A percentile compares a stretch with the other conserved stretches of the same genome.
phyloP scores from a whole-genome alignment of 2,113 vertebrate species.

The Hyperoodon ampullatus region DNA sequence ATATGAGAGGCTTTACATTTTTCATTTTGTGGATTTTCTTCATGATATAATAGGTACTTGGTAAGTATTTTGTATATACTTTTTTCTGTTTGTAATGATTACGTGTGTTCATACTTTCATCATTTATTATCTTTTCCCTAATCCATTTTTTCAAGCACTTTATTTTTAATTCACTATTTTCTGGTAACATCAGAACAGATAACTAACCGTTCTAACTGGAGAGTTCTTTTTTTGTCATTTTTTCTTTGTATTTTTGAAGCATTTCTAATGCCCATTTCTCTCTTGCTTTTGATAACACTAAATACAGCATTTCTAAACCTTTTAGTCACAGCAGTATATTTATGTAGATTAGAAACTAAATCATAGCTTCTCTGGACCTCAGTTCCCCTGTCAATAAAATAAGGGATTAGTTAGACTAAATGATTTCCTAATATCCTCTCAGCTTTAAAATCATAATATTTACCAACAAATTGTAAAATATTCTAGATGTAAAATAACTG shows the following conservation, averaged over 20 bases:
- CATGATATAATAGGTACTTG: neutral
- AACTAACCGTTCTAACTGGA: neutral
- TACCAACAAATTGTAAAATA: neutral
- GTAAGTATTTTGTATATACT: conserved; percentile 7
- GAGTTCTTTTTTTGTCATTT: neutral
- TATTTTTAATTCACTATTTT: conserved; percentile 1
- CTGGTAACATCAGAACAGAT: conserved; percentile 12
- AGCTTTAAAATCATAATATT: conserved; percentile 31
- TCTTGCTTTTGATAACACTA: conserved; percentile 13
- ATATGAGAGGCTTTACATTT: neutral
- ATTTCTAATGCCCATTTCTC: neutral
- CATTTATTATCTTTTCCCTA: neutral
- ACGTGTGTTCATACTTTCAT: neutral
- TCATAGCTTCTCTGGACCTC: neutral
- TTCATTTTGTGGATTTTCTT: conserved; percentile 36
- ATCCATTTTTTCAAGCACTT: neutral
- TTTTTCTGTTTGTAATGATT: neutral
- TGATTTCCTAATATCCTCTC: conserved; percentile 11
- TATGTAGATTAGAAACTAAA: neutral
- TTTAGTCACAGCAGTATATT: neutral
- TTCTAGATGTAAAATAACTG: neutral
- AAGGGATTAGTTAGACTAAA: neutral
- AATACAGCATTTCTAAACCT: neutral
- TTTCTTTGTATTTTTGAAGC: conserved; percentile 5
- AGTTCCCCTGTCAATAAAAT: neutral